Evolutionary conservation across 2,113 vertebrate species (phyloP), one percentile per base, ranked within the genome.

Genomic region (Pomatostomus ruficeps): DNA sequence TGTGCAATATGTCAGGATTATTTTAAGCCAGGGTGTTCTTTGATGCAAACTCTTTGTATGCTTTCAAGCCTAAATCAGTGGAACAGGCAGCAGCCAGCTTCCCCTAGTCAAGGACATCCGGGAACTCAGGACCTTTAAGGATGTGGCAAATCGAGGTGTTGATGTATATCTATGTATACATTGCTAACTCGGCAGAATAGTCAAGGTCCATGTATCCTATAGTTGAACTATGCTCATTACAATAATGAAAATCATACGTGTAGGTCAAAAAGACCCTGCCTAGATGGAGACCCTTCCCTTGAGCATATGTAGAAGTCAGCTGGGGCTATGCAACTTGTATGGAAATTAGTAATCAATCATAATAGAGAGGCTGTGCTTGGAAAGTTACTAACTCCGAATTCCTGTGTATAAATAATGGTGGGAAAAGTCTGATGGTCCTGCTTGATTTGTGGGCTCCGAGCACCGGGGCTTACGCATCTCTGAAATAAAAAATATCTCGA

Each of bases 351-450:
- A 21, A 46, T 62, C 35, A 40, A 18, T 63, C 35, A 25, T 55
- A 62, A 62, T 35, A 40, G 20, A 54, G 26, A 13, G 12, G 5
- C 54, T 70, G 40, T 71, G 29, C 35, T 48, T 40, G 65, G 29
- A 48, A 71, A 55, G n/a, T 71, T 40, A 48, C 11, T 54, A 29
- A 25, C 73, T 67, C 36, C 46, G 55, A 48, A 46, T 48, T 70
- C 40, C 40, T 31, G 20, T 1, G 0, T 78, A 3, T 52, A 20
- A 70, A 45, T 52, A 52, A 70, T 25, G 11, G 28, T 0, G 0
- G 9, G 19, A 4, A 62, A 54, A 54, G 16, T 9, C n/a, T 40
- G 24, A 24, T n/a, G 15, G 12, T n/a, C 13, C 12, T 3, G 40
- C 24, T 46, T 46, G 65, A 25, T 46, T 40, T 62, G 40, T n/a